Evolutionary conservation across 2,888 invertebrate species (phyloP).

Genomic region (Metellina segmentata): DNA sequence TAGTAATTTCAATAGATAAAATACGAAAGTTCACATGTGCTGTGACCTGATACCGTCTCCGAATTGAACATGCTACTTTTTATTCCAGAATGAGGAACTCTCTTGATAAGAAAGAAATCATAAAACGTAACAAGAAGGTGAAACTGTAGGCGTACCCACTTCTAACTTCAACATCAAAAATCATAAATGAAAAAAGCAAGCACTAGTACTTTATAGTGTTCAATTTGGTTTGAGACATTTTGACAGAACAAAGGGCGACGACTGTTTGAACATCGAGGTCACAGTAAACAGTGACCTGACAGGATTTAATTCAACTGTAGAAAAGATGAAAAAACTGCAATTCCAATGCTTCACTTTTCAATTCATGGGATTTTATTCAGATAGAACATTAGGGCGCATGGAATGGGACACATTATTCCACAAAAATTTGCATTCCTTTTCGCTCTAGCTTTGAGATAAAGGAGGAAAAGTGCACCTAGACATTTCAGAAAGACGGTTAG

Average conservation of each 20-base stretch:
- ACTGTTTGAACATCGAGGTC: conserved; percentile 39
- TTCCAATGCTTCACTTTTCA: conserved; percentile 27
- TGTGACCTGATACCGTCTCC: too few species aligned
- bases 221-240: not conserved
- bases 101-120: not conserved
- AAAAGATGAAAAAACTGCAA: not conserved
- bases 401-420: not conserved
- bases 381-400: not conserved
- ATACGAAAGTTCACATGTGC: too few species aligned
- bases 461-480: not conserved
- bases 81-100: too few species aligned
- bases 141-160: not conserved
- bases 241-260: conserved; percentile 9
- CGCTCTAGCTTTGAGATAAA: not conserved
- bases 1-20: too few species aligned
- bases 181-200: not conserved
- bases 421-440: not conserved
- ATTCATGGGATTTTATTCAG: conserved; percentile 8
- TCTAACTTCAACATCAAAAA: not conserved
- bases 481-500: not conserved
- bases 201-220: not conserved
- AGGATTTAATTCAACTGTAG: not conserved
- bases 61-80: too few species aligned
- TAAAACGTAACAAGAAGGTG: not conserved
- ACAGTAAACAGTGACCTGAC: conserved; percentile 25